phyloP scores from a whole-genome alignment of 2,888 invertebrate species.

The Lacanobia oleracea region DNA sequence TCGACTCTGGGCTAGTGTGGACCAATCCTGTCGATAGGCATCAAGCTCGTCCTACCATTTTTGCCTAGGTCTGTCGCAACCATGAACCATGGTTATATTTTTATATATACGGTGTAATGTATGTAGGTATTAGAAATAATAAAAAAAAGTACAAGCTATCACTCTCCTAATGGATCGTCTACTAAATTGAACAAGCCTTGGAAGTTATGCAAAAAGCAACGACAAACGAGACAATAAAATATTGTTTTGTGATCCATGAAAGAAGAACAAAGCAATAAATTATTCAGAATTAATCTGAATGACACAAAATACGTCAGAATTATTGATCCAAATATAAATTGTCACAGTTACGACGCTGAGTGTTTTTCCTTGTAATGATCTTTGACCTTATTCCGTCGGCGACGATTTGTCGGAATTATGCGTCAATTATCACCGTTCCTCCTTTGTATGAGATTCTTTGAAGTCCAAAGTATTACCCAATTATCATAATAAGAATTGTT shows the following conservation, averaged over 20 bases:
- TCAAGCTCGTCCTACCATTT: too few relatives aligned
- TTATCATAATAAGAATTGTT: conserved; percentile 53
- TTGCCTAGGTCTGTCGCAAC: too few relatives aligned
- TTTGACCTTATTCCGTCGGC: conserved; percentile 51
- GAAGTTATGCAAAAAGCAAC: conserved; percentile 8
- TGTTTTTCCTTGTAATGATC: conserved; percentile 59
- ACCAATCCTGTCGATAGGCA: too few relatives aligned
- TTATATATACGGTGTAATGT: too few relatives aligned
- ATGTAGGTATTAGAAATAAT: neutral
- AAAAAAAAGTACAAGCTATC: neutral
- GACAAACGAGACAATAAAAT: conserved; percentile 14
- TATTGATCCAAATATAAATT: conserved; percentile 50
- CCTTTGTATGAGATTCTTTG: conserved; percentile 53
- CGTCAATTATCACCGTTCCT: conserved; percentile 54
- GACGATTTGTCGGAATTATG: conserved; percentile 56
- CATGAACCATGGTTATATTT: too few relatives aligned
- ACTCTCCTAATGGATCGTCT: neutral
- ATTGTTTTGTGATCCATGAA: conserved; percentile 28
- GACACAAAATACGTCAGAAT: conserved; percentile 40
- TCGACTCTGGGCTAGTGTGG: too few relatives aligned
- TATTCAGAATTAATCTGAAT: conserved; percentile 37
- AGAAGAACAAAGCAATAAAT: conserved; percentile 35
- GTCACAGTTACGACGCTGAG: conserved; percentile 38
- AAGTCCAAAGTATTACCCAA: conserved; percentile 54
- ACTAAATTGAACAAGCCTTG: neutral